Base-by-base conservation (phyloP, 2,888 invertebrate genomes). In the Timema podura region DNA sequence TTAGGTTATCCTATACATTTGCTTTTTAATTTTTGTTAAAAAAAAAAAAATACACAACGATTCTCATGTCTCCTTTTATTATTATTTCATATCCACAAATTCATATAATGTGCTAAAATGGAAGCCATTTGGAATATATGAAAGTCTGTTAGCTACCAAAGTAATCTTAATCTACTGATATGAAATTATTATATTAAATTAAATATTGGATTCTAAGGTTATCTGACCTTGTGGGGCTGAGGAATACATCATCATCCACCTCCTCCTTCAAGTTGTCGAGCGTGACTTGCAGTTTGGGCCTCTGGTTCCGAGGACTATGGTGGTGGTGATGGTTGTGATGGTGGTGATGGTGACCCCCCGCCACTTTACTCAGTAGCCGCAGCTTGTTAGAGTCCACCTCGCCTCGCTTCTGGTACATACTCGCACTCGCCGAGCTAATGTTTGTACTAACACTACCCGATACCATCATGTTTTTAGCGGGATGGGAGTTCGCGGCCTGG, bases 221-320 rank as follows among this genome's bases (percentile, higher is more conserved):
- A 70, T 65, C 70, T 70, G 68, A 77, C 77, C 76, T 76, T 64
- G 84, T 88, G 2, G 93, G 92, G 82, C 90, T 91, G 74, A 93
- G 84, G 78, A 93, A 92, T 51, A 92, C 89, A 75, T 92, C 91
- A 75, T 91, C 89, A 68, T 88, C 82, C 13, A 88, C 83, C 75
- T 91, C 90, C 75, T 88, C 86, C 72, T 89, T 90, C 65, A 84
- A 75, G 74, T 79, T 79, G 71, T 79, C 79, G 16, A 78, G 75
- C 46, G 76, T 74, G 45, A 76, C 73, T 74, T 79, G 78, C n/a
- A 75, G 73, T 71, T 78, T 81, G 76, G 79, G 79, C 76, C 74
- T 74, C 67, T 67, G 77, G 73, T 71, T 80, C 79, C 67, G 79
- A 77, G 65, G 79, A 78, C 45, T 73, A 74, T 67, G 70, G 73